Percentiles rank a stretch among this genome's conserved stretches.
These are phyloP conservation scores for human (Homo sapiens) DNA, from an alignment of 2,113 vertebrate genomes.

Conservation along the genomic window GRCh38 chr7:54664501-54665000, in stretches of 20 bases:
- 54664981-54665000: neutral
- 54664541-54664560: neutral
- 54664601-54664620: neutral
- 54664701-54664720: too few species aligned
- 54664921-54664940: neutral
- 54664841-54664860: neutral
- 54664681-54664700: too few species aligned
- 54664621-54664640: neutral
- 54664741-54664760: neutral
- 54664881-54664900: neutral
- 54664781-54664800: too few species aligned
- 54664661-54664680: accelerated
- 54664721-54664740: too few species aligned
- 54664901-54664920: neutral
- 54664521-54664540: neutral
- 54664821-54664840: neutral
- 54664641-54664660: neutral
- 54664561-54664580: neutral
- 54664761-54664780: neutral
- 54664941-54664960: neutral
- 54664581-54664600: neutral
- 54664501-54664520: neutral
- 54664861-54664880: neutral
- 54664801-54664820: neutral
- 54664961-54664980: neutral